phyloP scores from a whole-genome alignment of 1,140 invertebrate species.

The Dryas iulia region DNA sequence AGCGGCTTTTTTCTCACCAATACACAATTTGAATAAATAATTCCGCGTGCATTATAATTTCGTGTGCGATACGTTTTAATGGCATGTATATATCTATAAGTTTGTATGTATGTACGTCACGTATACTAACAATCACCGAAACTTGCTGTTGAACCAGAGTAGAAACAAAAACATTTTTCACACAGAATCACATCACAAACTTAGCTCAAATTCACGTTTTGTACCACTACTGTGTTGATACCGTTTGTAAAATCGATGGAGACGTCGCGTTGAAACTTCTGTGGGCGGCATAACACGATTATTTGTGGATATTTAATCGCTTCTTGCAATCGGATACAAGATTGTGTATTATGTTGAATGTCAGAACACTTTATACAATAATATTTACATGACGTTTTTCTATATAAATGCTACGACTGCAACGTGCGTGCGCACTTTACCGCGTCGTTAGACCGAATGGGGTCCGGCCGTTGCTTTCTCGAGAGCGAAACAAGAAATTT shows the following conservation, averaged over 20 bases:
- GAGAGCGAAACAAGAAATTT: not conserved
- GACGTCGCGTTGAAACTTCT: not conserved
- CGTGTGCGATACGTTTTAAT: not conserved
- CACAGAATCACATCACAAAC: slow-evolving; percentile 5
- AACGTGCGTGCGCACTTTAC: slow-evolving; percentile 37
- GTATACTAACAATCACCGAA: slow-evolving; percentile 9
- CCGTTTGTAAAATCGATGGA: slow-evolving; percentile 29
- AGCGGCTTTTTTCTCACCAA: not conserved
- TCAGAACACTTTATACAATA: slow-evolving; percentile 5
- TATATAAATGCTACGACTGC: slow-evolving; percentile 10
- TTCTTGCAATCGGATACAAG: not conserved
- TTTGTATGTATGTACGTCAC: not conserved
- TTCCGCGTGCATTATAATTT: not conserved
- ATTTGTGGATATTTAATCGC: not conserved
- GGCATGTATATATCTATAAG: no score
- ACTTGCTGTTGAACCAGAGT: slow-evolving; percentile 23
- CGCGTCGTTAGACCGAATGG: slow-evolving; percentile 29
- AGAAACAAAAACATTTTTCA: slow-evolving; percentile 21
- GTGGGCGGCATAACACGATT: not conserved
- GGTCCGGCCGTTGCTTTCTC: slow-evolving; percentile 17
- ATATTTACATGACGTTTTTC: slow-evolving; percentile 16
- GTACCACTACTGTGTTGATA: slow-evolving; percentile 2
- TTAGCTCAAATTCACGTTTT: slow-evolving; percentile 17
- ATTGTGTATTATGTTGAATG: not conserved
- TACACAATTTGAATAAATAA: slow-evolving; percentile 9